phyloP scores from a whole-genome alignment of 2,797 vertebrate genomes.

The Scomberomorus guttatus region DNA sequence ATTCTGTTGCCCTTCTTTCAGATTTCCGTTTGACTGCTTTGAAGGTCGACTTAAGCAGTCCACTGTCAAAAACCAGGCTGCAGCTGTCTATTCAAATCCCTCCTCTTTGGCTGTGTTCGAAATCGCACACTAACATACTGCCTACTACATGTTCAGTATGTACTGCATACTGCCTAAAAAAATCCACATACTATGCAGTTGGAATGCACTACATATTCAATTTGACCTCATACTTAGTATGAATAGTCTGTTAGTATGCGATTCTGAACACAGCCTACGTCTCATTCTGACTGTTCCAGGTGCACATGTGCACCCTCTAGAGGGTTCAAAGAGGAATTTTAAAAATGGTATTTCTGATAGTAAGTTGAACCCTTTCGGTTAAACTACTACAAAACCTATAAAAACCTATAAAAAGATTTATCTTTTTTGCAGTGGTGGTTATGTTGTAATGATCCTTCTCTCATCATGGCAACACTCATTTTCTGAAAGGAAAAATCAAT shows the following conservation, averaged over 20 bases:
- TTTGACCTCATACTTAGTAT: no score
- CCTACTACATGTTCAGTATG: no score
- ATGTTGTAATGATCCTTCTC: not conserved
- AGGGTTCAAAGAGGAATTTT: no score
- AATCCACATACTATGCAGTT: no score
- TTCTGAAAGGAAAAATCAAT: not conserved
- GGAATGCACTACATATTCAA: no score
- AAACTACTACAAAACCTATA: not conserved
- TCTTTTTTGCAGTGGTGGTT: not conserved
- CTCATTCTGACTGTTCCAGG: not conserved
- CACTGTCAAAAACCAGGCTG: not conserved
- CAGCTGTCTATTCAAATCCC: not conserved
- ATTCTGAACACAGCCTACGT: not conserved
- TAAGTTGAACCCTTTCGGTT: not conserved
- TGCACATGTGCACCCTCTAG: no score
- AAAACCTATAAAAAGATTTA: not conserved
- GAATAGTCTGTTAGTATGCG: no score
- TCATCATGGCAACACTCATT: not conserved
- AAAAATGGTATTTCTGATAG: not conserved
- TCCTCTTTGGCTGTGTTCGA: not conserved
- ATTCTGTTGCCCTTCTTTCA: not conserved
- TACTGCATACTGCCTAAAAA: no score
- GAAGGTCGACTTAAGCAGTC: not conserved
- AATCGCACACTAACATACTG: no score
- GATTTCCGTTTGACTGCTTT: not conserved